phyloP scores from a whole-genome alignment of 2,113 vertebrate genomes.

The Atrichornis clamosus region DNA sequence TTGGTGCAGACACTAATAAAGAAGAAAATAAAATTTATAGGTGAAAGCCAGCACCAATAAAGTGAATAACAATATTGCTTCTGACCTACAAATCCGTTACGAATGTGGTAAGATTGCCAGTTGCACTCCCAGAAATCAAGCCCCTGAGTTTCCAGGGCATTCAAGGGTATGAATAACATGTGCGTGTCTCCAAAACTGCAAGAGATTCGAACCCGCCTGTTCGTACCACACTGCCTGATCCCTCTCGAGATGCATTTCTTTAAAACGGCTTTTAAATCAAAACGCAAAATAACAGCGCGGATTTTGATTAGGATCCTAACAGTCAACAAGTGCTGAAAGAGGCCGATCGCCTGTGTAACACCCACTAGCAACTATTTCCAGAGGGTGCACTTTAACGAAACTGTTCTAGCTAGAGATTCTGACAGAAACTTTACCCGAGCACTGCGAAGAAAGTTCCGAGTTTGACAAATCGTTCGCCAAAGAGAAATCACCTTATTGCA shows the following conservation, averaged over 20 bases:
- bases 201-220: not conserved
- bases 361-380: not conserved
- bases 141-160: not conserved
- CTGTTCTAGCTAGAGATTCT: not conserved
- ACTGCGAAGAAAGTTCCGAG: not conserved
- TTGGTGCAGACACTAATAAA: not conserved
- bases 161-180: not conserved
- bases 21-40: conserved; percentile 26
- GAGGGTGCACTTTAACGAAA: not conserved
- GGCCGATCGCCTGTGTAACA: not conserved
- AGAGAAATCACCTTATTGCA: not conserved
- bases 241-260: not conserved
- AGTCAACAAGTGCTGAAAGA: conserved; percentile 68
- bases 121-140: not conserved
- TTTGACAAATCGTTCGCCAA: not conserved
- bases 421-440: not conserved
- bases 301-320: not conserved
- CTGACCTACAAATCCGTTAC: conserved; percentile 11
- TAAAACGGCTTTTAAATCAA: not conserved
- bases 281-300: not conserved
- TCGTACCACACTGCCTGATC: not conserved
- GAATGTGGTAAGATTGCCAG: conserved; percentile 1
- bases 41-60: conserved; percentile 29
- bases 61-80: conserved; percentile 19
- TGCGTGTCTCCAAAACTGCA: not conserved